These are phyloP conservation scores for Sander lucioperca DNA, from an alignment of 2,113 vertebrate species.

Conservation along the genomic window DNA sequence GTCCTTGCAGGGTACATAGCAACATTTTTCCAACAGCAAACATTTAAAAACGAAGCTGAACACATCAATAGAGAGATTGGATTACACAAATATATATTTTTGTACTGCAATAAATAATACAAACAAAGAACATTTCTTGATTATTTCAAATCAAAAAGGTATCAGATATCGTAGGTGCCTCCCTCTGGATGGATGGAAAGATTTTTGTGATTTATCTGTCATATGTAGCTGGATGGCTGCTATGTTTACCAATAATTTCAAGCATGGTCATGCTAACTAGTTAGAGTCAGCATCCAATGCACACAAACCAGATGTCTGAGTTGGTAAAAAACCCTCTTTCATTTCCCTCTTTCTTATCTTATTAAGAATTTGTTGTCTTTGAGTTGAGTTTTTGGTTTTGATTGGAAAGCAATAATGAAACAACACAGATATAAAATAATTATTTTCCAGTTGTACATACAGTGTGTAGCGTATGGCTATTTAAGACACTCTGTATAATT, in stretches of 20 bases:
- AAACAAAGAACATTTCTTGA: background rate
- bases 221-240: background rate
- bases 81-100: background rate
- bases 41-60: background rate
- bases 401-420: background rate
- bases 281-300: background rate
- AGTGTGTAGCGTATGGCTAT: background rate
- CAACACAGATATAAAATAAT: background rate
- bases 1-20: background rate
- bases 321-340: background rate
- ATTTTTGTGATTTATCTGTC: background rate
- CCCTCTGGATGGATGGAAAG: too few relatives aligned
- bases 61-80: background rate
- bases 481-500: background rate
- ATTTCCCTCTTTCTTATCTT: background rate
- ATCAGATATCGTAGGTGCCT: background rate
- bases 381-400: background rate
- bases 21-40: background rate
- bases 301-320: constrained; percentile 1
- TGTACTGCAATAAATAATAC: too few relatives aligned
- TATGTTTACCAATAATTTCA: background rate
- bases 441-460: background rate
- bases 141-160: background rate
- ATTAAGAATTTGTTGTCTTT: background rate
- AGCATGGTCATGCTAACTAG: background rate